These are phyloP conservation scores for Alaudala cheleensis DNA, from an alignment of 2,113 vertebrate genomes.

Conservation along the genomic window DNA sequence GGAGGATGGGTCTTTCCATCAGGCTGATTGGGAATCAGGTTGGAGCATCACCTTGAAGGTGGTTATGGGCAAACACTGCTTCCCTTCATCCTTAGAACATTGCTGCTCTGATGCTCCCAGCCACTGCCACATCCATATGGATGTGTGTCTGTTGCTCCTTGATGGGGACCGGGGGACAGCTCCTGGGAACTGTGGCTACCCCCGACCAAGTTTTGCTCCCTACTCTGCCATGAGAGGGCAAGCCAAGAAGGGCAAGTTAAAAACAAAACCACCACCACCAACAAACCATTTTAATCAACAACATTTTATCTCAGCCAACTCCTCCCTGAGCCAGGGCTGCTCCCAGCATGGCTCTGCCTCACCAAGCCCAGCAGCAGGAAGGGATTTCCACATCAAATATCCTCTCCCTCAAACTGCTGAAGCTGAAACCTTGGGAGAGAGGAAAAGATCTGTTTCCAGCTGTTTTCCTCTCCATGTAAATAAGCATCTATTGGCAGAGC, in stretches of 20 bases:
- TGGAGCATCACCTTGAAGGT: not conserved
- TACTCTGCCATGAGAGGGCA: not conserved
- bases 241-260: not conserved
- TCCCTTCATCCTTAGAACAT: not conserved
- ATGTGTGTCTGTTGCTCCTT: fast-evolving
- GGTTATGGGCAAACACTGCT: not conserved
- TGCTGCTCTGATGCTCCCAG: not conserved
- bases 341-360: fast-evolving
- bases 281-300: not conserved
- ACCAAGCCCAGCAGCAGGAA: fast-evolving
- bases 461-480: not conserved
- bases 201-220: not conserved
- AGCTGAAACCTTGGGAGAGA: not conserved
- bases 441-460: not conserved
- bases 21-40: not conserved
- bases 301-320: not conserved
- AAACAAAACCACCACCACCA: not conserved
- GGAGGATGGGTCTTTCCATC: not conserved
- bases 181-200: not conserved
- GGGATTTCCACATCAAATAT: not conserved
- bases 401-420: not conserved
- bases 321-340: not conserved
- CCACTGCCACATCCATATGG: fast-evolving
- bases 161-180: not conserved
- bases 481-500: not conserved